Evolutionary conservation across 2,113 vertebrate genomes (phyloP).

Genomic region (Puffinus mauretanicus): DNA sequence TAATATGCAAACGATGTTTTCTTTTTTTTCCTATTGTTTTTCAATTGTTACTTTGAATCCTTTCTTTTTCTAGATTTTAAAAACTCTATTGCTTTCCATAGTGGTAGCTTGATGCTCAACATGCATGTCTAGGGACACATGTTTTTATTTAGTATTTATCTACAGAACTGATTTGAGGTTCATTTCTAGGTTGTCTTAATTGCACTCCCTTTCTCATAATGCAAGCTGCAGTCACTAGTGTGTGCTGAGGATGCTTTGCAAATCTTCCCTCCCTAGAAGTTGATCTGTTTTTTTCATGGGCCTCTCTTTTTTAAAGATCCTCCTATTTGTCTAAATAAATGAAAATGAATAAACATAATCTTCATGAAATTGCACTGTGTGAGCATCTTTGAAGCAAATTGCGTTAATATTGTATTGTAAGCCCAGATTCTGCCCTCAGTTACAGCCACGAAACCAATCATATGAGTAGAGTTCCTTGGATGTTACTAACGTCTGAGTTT

Average conservation of each 20-base stretch:
- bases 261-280: background rate
- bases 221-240: background rate
- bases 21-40: background rate
- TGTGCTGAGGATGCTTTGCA: background rate
- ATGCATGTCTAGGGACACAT: background rate
- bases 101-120: background rate
- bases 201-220: background rate
- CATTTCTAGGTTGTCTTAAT: background rate
- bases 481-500: background rate
- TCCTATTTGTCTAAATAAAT: background rate
- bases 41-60: background rate
- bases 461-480: accelerated
- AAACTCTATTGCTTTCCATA: background rate
- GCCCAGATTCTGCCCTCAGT: background rate
- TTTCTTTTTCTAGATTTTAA: background rate
- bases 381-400: background rate
- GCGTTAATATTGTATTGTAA: background rate
- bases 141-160: background rate
- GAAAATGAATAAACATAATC: background rate
- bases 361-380: background rate
- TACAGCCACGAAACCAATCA: background rate
- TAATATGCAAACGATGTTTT: background rate
- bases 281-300: background rate
- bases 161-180: background rate
- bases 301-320: background rate